Conservation (phyloP, 2,113 vertebrate species). For the Illadopsis cleaveri region DNA sequence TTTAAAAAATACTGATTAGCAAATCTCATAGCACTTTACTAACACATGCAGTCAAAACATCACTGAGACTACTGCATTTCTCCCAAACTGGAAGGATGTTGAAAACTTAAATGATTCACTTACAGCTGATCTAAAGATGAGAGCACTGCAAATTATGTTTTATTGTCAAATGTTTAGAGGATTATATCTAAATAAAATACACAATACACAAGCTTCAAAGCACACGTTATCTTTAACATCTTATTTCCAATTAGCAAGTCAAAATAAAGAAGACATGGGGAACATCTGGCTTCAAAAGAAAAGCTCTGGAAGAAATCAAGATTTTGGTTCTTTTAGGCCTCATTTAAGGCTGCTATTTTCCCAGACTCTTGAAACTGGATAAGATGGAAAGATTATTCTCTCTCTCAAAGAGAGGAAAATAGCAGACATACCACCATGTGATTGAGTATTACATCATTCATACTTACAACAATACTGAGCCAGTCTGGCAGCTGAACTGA, state of each 20-base stretch:
- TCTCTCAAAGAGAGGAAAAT: not conserved
- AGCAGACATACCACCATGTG: constrained; percentile 19
- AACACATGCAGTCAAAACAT: constrained; percentile 48
- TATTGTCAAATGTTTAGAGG: constrained; percentile 55
- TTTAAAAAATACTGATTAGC: constrained; percentile 55
- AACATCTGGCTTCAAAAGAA: constrained; percentile 45
- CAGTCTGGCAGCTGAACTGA: constrained; percentile 17
- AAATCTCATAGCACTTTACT: constrained; percentile 23
- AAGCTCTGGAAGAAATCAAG: constrained; percentile 36
- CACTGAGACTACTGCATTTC: not conserved
- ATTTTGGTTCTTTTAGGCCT: constrained; percentile 21
- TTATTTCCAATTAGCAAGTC: constrained; percentile 59
- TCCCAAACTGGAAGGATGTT: constrained; percentile 20
- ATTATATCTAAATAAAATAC: constrained; percentile 55
- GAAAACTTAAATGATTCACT: constrained; percentile 40
- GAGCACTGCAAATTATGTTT: constrained; percentile 10
- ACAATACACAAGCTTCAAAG: constrained; percentile 50
- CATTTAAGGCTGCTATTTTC: constrained; percentile 17
- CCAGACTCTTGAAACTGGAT: not conserved
- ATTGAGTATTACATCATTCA: constrained; percentile 8
- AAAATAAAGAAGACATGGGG: constrained; percentile 24
- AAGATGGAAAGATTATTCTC: constrained; percentile 8
- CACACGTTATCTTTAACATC: constrained; percentile 25
- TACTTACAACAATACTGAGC: not conserved
- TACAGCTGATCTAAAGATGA: constrained; percentile 29